These are phyloP conservation scores for Salvelinus namaycush DNA, from an alignment of 2,113 vertebrate species.

Conservation along the genomic window DNA sequence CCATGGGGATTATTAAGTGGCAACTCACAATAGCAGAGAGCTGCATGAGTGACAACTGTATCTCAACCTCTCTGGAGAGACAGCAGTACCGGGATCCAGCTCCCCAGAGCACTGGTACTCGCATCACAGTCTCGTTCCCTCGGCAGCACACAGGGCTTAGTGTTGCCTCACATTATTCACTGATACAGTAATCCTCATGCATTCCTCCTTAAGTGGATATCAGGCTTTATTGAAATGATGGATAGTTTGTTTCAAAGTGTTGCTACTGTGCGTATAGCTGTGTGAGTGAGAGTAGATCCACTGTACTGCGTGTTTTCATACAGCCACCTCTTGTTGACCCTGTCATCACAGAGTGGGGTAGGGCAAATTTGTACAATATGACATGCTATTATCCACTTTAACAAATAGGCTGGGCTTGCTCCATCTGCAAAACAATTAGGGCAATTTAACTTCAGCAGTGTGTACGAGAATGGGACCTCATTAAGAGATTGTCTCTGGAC, in stretches of 20 bases:
- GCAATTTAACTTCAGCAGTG: slow-evolving; percentile 22
- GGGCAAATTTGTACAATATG: background rate
- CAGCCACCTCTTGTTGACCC: too few relatives aligned
- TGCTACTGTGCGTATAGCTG: too few relatives aligned
- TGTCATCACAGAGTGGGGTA: too few relatives aligned
- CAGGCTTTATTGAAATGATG: too few relatives aligned
- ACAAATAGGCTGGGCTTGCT: slow-evolving; percentile 9
- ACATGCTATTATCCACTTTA: slow-evolving; percentile 31
- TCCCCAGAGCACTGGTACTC: background rate
- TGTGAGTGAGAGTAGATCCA: background rate
- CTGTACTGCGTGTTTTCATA: too few relatives aligned
- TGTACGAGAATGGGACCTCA: background rate
- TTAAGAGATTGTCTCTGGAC: background rate
- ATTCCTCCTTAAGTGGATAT: too few relatives aligned
- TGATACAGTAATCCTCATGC: too few relatives aligned
- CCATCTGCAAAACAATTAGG: slow-evolving; percentile 34
- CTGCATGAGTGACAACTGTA: background rate
- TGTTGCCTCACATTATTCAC: background rate
- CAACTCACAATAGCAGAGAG: background rate
- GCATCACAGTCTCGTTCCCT: background rate
- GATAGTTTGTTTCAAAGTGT: too few relatives aligned
- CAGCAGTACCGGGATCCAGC: too few relatives aligned
- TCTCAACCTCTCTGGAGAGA: background rate
- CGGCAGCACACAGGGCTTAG: background rate
- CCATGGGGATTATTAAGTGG: background rate